phyloP scores from a whole-genome alignment of 2,113 vertebrate genomes.

The Dissostichus mawsoni region DNA sequence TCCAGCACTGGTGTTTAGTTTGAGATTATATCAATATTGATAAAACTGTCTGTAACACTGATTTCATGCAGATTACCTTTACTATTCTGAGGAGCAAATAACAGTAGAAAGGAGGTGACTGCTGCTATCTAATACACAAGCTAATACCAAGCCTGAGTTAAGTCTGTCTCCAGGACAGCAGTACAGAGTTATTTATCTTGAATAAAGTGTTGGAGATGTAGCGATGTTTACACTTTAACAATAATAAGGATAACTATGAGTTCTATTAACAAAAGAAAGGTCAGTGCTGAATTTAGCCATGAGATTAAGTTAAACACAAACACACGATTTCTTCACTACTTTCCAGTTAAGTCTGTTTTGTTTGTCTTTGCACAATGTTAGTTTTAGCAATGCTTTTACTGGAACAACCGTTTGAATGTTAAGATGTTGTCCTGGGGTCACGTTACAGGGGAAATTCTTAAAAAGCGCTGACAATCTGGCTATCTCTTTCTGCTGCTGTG shows the following conservation, averaged over 20 bases:
- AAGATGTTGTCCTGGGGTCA: constrained; percentile 5
- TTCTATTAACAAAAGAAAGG: constrained; percentile 37
- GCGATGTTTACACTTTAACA: constrained; percentile 5
- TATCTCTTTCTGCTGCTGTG: constrained; percentile 15
- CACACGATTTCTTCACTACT: constrained; percentile 12
- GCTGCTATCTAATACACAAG: constrained; percentile 34
- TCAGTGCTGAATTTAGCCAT: constrained; percentile 9
- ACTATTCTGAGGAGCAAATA: constrained; percentile 47
- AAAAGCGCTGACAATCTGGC: constrained; percentile 6
- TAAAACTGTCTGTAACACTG: constrained; percentile 60
- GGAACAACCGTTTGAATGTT: constrained; percentile 18
- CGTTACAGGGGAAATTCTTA: constrained; percentile 9
- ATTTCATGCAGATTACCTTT: constrained; percentile 60
- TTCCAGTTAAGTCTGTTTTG: constrained; percentile 1
- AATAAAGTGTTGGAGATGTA: constrained; percentile 16
- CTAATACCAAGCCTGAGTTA: constrained; percentile 13
- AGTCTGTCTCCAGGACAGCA: neutral
- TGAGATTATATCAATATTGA: constrained; percentile 74
- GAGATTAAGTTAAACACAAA: constrained; percentile 42
- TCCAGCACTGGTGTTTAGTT: constrained; percentile 61
- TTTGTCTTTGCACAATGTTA: neutral
- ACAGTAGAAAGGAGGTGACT: constrained; percentile 22
- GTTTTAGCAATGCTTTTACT: constrained; percentile 7
- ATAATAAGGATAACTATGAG: constrained; percentile 37
- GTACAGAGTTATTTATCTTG: constrained; percentile 7